Conservation (phyloP, 2,888 invertebrate genomes). For the Thelaira solivaga region DNA sequence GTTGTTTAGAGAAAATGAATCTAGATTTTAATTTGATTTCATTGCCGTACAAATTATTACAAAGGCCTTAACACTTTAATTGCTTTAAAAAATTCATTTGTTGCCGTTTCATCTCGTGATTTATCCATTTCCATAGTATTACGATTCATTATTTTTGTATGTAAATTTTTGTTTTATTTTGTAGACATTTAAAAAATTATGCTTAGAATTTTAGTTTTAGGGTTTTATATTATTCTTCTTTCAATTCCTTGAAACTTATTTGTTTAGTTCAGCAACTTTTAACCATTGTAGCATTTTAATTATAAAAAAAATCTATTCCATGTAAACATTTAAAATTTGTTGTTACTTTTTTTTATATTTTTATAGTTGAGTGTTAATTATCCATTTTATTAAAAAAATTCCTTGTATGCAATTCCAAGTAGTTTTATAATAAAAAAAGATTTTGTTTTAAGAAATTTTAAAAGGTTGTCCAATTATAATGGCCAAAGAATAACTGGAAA, state of each 20-base stretch:
- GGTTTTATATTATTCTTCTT: neutral
- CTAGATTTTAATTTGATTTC: neutral
- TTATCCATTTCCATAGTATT: no score
- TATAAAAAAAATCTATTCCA: constrained; percentile 16
- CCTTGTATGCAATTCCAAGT: constrained; percentile 51
- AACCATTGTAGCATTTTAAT: constrained; percentile 36
- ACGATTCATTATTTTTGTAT: neutral
- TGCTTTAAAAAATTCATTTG: neutral
- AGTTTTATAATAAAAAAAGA: constrained; percentile 1
- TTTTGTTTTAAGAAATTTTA: constrained; percentile 1
- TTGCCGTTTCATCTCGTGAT: neutral
- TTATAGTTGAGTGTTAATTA: constrained; percentile 9
- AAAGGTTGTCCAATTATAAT: neutral
- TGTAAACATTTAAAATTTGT: constrained; percentile 26
- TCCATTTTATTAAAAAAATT: constrained; percentile 31
- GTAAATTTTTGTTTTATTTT: neutral
- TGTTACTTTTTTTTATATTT: neutral
- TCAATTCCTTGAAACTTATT: constrained; percentile 11
- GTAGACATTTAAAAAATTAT: constrained; percentile 16
- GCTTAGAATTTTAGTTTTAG: neutral
- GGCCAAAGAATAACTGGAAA: constrained; percentile 14
- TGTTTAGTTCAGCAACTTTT: constrained; percentile 42
- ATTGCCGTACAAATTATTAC: neutral
- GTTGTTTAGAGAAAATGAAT: neutral
- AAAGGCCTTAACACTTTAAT: neutral